Evolutionary conservation across 2,888 invertebrate genomes (phyloP).

Genomic region (Ormia ochracea): DNA sequence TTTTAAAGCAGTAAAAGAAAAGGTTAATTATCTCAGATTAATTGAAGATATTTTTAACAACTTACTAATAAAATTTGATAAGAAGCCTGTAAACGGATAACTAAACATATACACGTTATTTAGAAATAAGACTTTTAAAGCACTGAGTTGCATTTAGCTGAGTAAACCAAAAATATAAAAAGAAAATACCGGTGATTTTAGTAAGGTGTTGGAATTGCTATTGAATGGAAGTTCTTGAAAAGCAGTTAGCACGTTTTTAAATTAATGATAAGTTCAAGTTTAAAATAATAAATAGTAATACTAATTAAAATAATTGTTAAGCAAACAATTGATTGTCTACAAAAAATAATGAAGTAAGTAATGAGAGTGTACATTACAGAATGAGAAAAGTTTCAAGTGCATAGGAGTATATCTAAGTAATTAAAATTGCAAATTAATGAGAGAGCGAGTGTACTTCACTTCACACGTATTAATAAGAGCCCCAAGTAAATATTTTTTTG

Average conservation of each 20-base stretch:
- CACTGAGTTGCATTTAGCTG: background rate
- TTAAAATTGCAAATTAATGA: background rate
- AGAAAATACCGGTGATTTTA: constrained; percentile 1
- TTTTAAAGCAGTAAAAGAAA: background rate
- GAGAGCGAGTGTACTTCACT: too few relatives aligned
- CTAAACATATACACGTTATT: background rate
- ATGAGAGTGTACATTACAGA: background rate
- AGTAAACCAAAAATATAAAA: background rate
- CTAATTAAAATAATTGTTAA: background rate
- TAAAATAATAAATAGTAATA: background rate
- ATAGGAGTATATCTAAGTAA: too few relatives aligned
- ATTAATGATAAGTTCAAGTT: background rate
- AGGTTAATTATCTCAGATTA: background rate
- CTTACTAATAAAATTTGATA: background rate
- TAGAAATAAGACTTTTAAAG: background rate
- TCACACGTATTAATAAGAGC: too few relatives aligned
- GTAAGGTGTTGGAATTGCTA: background rate
- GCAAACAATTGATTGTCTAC: background rate
- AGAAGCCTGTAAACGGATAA: background rate
- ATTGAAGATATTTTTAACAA: background rate
- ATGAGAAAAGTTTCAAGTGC: too few relatives aligned
- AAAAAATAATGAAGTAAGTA: constrained; percentile 9
- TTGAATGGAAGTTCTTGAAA: background rate
- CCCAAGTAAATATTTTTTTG: too few relatives aligned
- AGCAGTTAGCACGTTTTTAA: background rate